phyloP scores from a whole-genome alignment of 1,140 invertebrate genomes.

The Scylla paramamosain region DNA sequence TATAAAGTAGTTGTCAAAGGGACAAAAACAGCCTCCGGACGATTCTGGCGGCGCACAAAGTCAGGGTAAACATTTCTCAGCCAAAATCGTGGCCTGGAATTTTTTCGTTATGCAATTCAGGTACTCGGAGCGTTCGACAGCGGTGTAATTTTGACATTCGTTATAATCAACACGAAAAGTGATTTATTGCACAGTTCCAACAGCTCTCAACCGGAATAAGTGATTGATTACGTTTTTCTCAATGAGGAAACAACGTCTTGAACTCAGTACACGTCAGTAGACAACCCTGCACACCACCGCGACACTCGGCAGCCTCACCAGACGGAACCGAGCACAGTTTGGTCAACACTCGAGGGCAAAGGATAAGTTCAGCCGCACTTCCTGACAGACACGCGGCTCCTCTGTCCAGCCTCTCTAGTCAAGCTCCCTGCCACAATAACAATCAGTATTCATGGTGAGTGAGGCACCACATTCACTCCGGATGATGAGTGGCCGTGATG shows the following conservation, averaged over 20 bases:
- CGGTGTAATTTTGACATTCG: conserved; percentile 30
- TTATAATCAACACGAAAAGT: conserved; percentile 27
- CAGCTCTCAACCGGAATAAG: not conserved
- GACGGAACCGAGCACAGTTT: not conserved
- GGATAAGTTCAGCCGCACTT: not conserved
- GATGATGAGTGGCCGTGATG: not conserved
- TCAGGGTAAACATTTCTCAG: not conserved
- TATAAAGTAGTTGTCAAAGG: not conserved
- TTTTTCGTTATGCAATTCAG: conserved; percentile 63
- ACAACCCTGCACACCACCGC: not conserved
- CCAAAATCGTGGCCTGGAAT: conserved; percentile 57
- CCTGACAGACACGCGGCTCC: not conserved
- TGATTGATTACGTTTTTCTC: not conserved
- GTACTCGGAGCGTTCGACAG: conserved; percentile 63
- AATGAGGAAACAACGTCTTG: not conserved
- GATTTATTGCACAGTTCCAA: conserved; percentile 56
- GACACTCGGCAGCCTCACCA: not conserved
- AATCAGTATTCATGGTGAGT: not conserved
- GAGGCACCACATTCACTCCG: not conserved
- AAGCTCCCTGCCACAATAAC: not conserved
- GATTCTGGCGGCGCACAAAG: not conserved
- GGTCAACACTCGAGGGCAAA: not conserved
- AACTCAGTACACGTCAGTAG: too few species aligned
- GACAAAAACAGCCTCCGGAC: not conserved
- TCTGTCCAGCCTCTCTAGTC: not conserved